Base-by-base conservation (phyloP, 2,113 vertebrate genomes). In the Xiphophorus hellerii region DNA sequence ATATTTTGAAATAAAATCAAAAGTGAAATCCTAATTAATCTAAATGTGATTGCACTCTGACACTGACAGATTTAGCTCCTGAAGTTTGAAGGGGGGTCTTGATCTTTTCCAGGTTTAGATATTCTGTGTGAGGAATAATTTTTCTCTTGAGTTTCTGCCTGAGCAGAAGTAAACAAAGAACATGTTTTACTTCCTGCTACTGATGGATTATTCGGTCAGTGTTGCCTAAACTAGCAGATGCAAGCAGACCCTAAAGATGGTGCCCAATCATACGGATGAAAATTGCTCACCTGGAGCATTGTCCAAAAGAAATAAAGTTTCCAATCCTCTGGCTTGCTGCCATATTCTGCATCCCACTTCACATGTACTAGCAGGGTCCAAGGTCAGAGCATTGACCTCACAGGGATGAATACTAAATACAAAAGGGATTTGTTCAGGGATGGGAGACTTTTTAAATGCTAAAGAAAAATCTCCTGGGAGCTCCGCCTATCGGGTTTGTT, bases 301-400 rank as follows among this genome's bases (percentile, higher is more conserved):
- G 48, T 31, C 25, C 54, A 39, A 61, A 37, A 27, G 12, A 37
- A 11, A 2, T 1, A 33, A 17, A 5, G 22, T 28, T 58, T 58
- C 48, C n/a, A 30, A 25, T 22, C n/a, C 15, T 12, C 54, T 48
- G 44, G 67, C 44, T 69, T 33, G 5, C 67, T 69, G 44, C 44
- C 67, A 58, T 48, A n/a, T n/a, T 69, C 29, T n/a, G 11, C 17
- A 31, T 48, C 44, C 67, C 20, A 31, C 67, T 70, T 58, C 68
- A 70, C 12, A 27, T 31, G 11, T 48, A 58, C 44, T 25, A 13
- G 8, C 30, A 14, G 29, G 20, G 8, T 9, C 17, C 30, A 22
- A 27, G 48, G 30, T 60, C 22, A 14, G 27, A 6, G 54, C 13
- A 2, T 37, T 28, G 31, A 54, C 11, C 51, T 12, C 54, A 61